Evolutionary conservation across 2,888 invertebrate genomes (phyloP).

Genomic region (Idaea dimidiata): DNA sequence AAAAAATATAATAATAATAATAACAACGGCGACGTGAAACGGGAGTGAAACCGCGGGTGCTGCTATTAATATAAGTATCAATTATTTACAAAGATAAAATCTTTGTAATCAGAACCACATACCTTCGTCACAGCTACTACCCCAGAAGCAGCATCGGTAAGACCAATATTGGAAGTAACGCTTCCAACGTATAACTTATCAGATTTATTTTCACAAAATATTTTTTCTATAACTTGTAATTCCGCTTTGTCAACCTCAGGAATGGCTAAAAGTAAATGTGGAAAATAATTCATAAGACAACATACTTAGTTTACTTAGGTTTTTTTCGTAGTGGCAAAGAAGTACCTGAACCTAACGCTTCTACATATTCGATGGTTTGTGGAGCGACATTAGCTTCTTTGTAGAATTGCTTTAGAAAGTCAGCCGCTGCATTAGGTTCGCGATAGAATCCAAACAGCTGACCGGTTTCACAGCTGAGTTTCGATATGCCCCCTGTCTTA

Average conservation of each 20-base stretch:
- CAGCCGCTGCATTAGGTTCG: constrained; percentile 66
- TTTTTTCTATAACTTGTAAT: constrained; percentile 81
- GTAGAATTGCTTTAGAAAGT: constrained; percentile 80
- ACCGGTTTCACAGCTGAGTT: constrained; percentile 70
- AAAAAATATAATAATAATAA: too few species aligned
- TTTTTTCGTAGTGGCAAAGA: neutral
- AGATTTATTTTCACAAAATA: constrained; percentile 77
- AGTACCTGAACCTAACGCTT: constrained; percentile 89
- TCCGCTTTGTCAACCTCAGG: constrained; percentile 84
- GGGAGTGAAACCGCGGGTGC: too few species aligned
- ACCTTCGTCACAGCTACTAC: constrained; percentile 82
- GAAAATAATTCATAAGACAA: neutral
- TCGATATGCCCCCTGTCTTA: constrained; percentile 82
- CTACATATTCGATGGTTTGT: constrained; percentile 86
- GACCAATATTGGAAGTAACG: constrained; percentile 74
- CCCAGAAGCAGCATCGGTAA: constrained; percentile 65
- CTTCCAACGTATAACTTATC: constrained; percentile 81
- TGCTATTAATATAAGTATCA: too few species aligned
- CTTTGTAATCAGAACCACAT: neutral
- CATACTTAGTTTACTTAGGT: neutral
- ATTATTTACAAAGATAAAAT: neutral
- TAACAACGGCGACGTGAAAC: too few species aligned
- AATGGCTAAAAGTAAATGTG: constrained; percentile 48
- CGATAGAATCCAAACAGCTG: constrained; percentile 79
- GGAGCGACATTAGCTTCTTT: constrained; percentile 84